phyloP scores from a whole-genome alignment of 2,113 vertebrate genomes.

The Leiothrix lutea region DNA sequence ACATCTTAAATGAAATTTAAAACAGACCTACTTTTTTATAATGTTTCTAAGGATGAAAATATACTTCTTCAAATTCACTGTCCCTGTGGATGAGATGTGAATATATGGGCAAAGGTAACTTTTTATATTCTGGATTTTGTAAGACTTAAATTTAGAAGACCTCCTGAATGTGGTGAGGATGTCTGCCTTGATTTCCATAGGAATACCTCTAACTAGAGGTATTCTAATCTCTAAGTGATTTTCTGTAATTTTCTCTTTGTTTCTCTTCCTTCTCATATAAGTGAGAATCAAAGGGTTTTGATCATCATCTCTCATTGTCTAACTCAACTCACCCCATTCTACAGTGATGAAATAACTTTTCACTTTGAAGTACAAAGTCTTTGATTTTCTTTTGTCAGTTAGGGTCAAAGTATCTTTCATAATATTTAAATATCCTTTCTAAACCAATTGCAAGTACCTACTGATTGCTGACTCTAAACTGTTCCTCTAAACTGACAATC shows the following conservation, averaged over 20 bases:
- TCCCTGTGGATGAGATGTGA: background rate
- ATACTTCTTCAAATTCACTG: background rate
- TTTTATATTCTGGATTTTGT: background rate
- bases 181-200: background rate
- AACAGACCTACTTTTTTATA: background rate
- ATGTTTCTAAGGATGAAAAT: background rate
- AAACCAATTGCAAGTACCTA: background rate
- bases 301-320: background rate
- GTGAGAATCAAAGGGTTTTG: background rate
- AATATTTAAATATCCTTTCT: background rate
- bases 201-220: background rate
- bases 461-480: background rate
- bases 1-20: background rate
- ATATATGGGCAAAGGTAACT: background rate
- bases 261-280: background rate
- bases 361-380: background rate
- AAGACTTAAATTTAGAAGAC: background rate
- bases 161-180: background rate
- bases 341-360: background rate
- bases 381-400: background rate
- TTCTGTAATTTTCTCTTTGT: background rate
- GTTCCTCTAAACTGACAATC: background rate
- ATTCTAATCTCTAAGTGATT: background rate
- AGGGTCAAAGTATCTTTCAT: background rate
- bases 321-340: background rate